Evolutionary conservation across 2,113 vertebrate genomes (phyloP).

Genomic region (Hemiprocne comata): DNA sequence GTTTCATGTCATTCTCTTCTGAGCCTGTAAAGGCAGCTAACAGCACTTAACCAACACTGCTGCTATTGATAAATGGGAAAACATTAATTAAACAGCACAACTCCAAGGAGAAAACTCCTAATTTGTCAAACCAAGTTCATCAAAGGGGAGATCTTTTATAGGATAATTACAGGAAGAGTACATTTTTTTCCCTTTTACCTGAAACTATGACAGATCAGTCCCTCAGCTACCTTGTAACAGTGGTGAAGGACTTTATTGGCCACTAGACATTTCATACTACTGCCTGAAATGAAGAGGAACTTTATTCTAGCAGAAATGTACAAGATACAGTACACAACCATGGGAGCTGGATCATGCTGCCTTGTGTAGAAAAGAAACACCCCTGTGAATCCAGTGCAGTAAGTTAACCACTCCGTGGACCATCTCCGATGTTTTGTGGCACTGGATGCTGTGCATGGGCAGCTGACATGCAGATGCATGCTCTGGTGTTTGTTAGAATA

Average conservation of each 20-base stretch:
- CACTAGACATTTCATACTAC: neutral
- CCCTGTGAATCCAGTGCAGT: neutral
- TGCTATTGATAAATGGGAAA: slow-evolving; percentile 28
- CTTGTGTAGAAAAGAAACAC: neutral
- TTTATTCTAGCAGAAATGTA: neutral
- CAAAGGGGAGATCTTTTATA: neutral
- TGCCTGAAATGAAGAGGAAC: slow-evolving; percentile 21
- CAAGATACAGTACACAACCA: neutral
- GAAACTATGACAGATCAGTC: neutral
- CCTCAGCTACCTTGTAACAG: neutral
- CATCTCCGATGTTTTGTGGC: neutral
- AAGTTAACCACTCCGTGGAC: neutral
- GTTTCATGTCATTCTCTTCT: slow-evolving; percentile 5
- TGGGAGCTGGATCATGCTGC: neutral
- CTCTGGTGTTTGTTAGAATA: neutral
- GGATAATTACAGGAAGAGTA: neutral
- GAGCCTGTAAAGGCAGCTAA: neutral
- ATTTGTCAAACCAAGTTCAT: neutral
- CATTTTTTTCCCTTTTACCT: neutral
- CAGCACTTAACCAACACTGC: slow-evolving; percentile 1
- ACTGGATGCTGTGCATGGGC: neutral
- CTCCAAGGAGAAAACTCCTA: slow-evolving; percentile 1
- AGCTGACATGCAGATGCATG: rapidly evolving
- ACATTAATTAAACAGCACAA: neutral
- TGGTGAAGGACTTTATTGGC: neutral